These are phyloP conservation scores for Drosophila watanabei DNA, from an alignment of 1,140 invertebrate species.

Conservation along the genomic window DNA sequence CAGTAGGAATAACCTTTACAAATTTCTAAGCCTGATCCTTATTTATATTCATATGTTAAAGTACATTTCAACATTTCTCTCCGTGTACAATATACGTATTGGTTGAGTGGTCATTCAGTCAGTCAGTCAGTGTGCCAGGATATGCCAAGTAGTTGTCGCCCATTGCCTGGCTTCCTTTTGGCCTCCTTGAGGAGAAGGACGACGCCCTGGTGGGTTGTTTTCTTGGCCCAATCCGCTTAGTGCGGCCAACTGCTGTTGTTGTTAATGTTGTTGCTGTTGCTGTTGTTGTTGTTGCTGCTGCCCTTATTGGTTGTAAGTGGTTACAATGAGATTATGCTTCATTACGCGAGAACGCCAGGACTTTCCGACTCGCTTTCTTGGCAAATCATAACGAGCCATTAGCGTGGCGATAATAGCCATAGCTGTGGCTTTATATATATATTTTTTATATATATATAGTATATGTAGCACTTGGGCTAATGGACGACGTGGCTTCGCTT, in stretches of 20 bases:
- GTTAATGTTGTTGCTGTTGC: slow-evolving; percentile 8
- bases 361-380: slow-evolving; percentile 35
- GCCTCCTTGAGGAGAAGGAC: slow-evolving; percentile 31
- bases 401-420: slow-evolving; percentile 76
- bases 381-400: slow-evolving; percentile 83
- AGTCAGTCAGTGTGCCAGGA: slow-evolving; percentile 65
- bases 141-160: slow-evolving; percentile 80
- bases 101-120: slow-evolving; percentile 31
- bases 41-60: too few species aligned
- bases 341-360: slow-evolving; percentile 62
- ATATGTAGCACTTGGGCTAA: slow-evolving; percentile 72
- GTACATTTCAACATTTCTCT: neutral
- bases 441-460: neutral
- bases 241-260: slow-evolving; percentile 10
- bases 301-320: slow-evolving; percentile 82
- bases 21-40: neutral
- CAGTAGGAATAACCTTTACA: neutral
- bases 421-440: neutral
- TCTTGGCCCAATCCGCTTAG: slow-evolving; percentile 75
- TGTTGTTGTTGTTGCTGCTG: slow-evolving; percentile 39
- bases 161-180: slow-evolving; percentile 25
- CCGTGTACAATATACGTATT: slow-evolving; percentile 5
- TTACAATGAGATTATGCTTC: slow-evolving; percentile 80
- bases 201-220: slow-evolving; percentile 45
- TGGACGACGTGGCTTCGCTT: slow-evolving; percentile 62